These are phyloP conservation scores for Drosophila suboccidentalis DNA, from an alignment of 2,888 invertebrate species.

Conservation along the genomic window DNA sequence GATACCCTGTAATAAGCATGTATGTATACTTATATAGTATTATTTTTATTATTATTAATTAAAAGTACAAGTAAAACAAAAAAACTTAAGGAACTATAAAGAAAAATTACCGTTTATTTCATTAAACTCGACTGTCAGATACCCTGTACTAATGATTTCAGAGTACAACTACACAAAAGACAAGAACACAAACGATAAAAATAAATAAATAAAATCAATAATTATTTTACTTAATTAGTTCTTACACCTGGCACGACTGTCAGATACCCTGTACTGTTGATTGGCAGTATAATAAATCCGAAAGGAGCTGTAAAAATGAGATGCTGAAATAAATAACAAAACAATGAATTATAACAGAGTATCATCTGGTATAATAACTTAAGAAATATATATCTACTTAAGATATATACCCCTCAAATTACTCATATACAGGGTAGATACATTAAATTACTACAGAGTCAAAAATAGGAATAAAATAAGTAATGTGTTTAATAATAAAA, in stretches of 20 bases:
- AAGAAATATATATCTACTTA: too few relatives aligned
- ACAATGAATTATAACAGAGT: neutral
- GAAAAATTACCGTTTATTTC: too few relatives aligned
- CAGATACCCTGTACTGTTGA: constrained; percentile 10
- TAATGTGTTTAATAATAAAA: too few relatives aligned
- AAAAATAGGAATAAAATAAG: too few relatives aligned
- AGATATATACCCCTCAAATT: too few relatives aligned
- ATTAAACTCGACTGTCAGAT: neutral
- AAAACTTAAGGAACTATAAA: neutral
- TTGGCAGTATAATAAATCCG: neutral
- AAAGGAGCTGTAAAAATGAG: neutral
- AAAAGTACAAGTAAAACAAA: neutral
- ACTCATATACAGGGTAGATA: too few relatives aligned
- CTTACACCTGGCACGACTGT: neutral
- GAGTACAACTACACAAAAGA: neutral
- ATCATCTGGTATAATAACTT: neutral
- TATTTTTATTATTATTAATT: neutral
- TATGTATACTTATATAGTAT: too few relatives aligned
- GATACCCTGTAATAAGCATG: neutral
- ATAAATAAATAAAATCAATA: neutral
- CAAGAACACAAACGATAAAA: too few relatives aligned
- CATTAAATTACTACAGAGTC: too few relatives aligned
- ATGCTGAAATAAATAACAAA: too few relatives aligned
- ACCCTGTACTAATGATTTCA: neutral
- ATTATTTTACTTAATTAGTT: neutral